Base-by-base conservation (phyloP, 2,888 invertebrate species). In the Dynastes maya region DNA sequence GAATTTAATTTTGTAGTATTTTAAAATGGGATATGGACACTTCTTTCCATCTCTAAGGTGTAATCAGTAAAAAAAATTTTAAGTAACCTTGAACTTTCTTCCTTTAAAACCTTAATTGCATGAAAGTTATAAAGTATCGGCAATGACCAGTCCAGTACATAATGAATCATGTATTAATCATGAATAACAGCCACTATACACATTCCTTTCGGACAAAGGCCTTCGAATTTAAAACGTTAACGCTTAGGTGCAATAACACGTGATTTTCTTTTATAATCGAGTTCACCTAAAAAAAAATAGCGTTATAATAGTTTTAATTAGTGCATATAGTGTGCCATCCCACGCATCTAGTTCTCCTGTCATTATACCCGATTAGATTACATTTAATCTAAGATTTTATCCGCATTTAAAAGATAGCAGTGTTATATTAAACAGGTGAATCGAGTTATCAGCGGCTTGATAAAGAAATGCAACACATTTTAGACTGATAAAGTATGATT, bases 361-460 rank as follows among this genome's bases (percentile, higher is more conserved):
- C 37, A 45, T 45, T 27, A 3, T 58, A 32, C 53, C 9, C 71
- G 37, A 55, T 22, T 55, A 71, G 45, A 45, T 45, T 45, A 45
- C 45, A 45, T 45, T 53, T 71, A 71, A 55, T 71, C 53, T 29
- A 55, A 32, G 32, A n/a, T 51, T 22, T 22, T 37, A 37, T 40
- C 27, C 70, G n/a, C 49, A 32, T 53, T 55, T 29, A 58, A 22
- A 9, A 55, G 71, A 49, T 49, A 55, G 29, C 68, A 8, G 58
- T 58, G 71, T 71, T 55, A 32, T 13, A 55, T 55, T 71, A 71
- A 71, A 58, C 55, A 71, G 55, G 71, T 71, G 71, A 71, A 71
- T 58, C 22, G 9, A 2, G 16, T 71, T 71, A 71, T 71, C 71
- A 55, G 6, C 11, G 2, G 2, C 4, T 45, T 37, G 71, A 71